Evolutionary conservation across 1,140 invertebrate species (phyloP), one percentile per base, ranked within the genome.

Genomic region (Cryptotermes secundus): DNA sequence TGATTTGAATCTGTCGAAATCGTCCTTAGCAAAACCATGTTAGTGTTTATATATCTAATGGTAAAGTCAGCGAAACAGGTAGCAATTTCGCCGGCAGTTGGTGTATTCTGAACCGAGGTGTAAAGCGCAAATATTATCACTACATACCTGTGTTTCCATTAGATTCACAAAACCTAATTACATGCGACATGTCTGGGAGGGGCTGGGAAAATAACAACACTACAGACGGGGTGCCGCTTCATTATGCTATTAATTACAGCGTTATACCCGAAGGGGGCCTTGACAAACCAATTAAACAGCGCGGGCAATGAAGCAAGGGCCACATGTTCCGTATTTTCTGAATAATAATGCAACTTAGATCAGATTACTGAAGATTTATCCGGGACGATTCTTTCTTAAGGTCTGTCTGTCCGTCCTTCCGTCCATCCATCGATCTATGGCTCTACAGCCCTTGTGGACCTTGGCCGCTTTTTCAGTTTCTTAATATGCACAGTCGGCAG

Each of bases 231-330:
- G 59, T 26, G n/a, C 26, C 59, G 59, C 26, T 72, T 72, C 59
- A 72, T 72, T 72, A 72, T 72, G 59, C 59, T 72, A 72, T 72
- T 72, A 72, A 72, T 72, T 72, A 72, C 45, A 49, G 59, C 7
- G 26, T 72, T 31, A n/a, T 31, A 72, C 59, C 59, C 59, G 59
- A n/a, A n/a, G 59, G 59, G n/a, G 26, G 59, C n/a, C 59, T n/a
- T 72, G 59, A 72, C 59, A 72, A 72, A 72, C n/a, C 59, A 72
- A 72, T 72, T 72, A 72, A 49, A 72, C 59, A 72, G 14, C 14
- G 14, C 26, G 31, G 3, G n/a, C 12, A 65, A 12, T 31, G 26
- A 16, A 72, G 14, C 14, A n/a, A 72, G 26, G 19, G 26, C 31
- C 26, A 26, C 26, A 14, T 6, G 7, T 2, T 49, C 45, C 45